Percentiles rank a stretch among this genome's conserved stretches.
phyloP scores from a whole-genome alignment of 1,140 invertebrate genomes.

The Berghia stephanieae region DNA sequence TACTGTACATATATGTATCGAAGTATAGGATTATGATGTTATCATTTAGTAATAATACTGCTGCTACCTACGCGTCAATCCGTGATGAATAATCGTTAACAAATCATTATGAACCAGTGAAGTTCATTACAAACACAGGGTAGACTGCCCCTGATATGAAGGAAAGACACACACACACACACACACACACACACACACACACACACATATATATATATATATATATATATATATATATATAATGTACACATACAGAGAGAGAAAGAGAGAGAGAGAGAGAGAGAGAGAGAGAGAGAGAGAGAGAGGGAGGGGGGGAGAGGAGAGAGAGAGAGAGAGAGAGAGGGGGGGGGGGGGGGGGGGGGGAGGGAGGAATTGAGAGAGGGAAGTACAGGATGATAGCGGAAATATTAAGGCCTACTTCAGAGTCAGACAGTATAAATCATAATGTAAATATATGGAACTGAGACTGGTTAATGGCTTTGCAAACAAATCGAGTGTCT shows the following conservation, averaged over 20 bases:
- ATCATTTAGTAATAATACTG: background rate
- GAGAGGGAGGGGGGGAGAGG: background rate
- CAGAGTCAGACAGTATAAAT: too few relatives aligned
- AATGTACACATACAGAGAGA: background rate
- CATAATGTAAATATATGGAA: background rate
- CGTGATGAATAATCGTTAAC: background rate
- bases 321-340: background rate
- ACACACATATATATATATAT: background rate
- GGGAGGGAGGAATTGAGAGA: background rate
- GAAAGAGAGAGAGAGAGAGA: background rate
- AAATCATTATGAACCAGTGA: background rate
- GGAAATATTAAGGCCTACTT: too few relatives aligned
- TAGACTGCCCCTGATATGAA: too few relatives aligned
- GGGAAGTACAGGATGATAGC: background rate
- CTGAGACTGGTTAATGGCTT: background rate
- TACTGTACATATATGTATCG: background rate
- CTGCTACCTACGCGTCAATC: background rate
- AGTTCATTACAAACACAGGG: too few relatives aligned
- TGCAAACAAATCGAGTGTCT: background rate
- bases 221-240: background rate
- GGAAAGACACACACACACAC: background rate
- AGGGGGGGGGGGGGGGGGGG: background rate
- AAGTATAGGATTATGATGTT: background rate
- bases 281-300: background rate
- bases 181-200: conserved; percentile 19